A percentile compares a stretch with the other conserved stretches of the same genome.
Evolutionary conservation across 2,888 invertebrate genomes (phyloP).

Genomic region (Arge pagana): DNA sequence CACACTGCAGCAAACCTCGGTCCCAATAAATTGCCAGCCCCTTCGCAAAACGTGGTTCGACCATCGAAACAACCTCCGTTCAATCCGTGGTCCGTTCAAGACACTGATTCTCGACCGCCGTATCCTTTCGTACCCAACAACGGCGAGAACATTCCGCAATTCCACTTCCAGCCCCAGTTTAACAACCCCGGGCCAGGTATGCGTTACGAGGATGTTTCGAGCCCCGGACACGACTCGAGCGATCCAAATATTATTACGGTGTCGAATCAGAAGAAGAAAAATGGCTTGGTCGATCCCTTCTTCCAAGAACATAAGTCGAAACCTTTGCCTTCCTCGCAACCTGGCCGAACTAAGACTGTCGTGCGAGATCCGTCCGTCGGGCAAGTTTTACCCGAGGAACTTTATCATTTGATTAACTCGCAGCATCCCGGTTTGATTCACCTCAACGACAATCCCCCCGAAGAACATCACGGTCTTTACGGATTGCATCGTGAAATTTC

Average conservation of each 20-base stretch:
- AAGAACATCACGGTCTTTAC: conserved; percentile 46
- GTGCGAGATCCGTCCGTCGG: conserved; percentile 29
- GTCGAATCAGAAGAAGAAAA: conserved; percentile 41
- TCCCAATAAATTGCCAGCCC: conserved; percentile 36
- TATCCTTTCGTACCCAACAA: conserved; percentile 41
- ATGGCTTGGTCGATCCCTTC: conserved; percentile 28
- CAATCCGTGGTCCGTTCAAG: conserved; percentile 39
- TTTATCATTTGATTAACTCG: conserved; percentile 48
- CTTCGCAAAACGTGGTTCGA: conserved; percentile 28
- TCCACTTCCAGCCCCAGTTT: conserved; percentile 37
- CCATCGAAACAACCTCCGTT: conserved; percentile 45
- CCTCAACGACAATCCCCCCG: conserved; percentile 40
- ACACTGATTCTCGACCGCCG: conserved; percentile 29
- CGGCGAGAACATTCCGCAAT: conserved; percentile 41
- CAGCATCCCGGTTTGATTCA: conserved; percentile 51
- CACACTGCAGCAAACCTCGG: too few relatives aligned
- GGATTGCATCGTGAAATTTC: conserved; percentile 47
- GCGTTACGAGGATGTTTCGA: conserved; percentile 37
- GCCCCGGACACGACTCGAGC: conserved; percentile 10
- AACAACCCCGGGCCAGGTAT: conserved; percentile 43
- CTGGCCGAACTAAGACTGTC: conserved; percentile 35
- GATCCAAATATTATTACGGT: conserved; percentile 11
- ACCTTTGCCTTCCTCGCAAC: conserved; percentile 26
- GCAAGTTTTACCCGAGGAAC: conserved; percentile 43
- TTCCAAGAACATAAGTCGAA: conserved; percentile 32